These are phyloP conservation scores for Nannoperca australis DNA, from an alignment of 2,797 vertebrate genomes.

Conservation along the genomic window DNA sequence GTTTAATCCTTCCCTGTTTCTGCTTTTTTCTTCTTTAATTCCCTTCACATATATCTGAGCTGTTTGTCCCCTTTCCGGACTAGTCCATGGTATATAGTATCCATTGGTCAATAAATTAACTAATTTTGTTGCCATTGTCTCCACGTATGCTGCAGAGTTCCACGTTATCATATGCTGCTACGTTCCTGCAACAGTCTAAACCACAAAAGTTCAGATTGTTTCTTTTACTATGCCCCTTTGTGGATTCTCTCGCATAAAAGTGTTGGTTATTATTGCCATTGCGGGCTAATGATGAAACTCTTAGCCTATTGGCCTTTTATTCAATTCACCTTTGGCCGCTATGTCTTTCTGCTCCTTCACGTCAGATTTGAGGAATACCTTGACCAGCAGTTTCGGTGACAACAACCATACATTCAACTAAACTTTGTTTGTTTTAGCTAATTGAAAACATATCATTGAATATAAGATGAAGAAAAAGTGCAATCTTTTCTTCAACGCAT, in stretches of 20 bases:
- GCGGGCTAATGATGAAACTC: background rate
- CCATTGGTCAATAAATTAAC: slow-evolving; percentile 10
- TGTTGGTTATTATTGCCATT: background rate
- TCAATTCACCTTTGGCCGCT: background rate
- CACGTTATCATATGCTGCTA: background rate
- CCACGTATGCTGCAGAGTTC: background rate
- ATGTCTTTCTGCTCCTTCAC: background rate
- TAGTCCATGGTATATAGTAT: background rate
- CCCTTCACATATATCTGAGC: slow-evolving; percentile 21
- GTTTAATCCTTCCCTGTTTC: slow-evolving; percentile 42
- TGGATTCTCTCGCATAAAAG: background rate
- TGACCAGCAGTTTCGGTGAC: background rate
- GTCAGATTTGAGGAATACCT: background rate
- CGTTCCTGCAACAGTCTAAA: background rate
- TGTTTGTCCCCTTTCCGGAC: slow-evolving; percentile 27
- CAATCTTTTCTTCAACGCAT: slow-evolving; percentile 14
- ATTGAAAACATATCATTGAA: slow-evolving; percentile 3
- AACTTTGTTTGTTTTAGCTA: background rate
- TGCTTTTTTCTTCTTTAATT: slow-evolving; percentile 22
- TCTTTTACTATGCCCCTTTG: background rate
- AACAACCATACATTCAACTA: background rate
- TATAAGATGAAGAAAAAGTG: slow-evolving; percentile 1
- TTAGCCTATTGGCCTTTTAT: background rate
- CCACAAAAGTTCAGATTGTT: background rate
- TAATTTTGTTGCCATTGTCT: background rate